Percentiles rank a stretch among this genome's conserved stretches.
These are phyloP conservation scores for Diarsia brunnea DNA, from an alignment of 2,888 invertebrate genomes.

Conservation along the genomic window DNA sequence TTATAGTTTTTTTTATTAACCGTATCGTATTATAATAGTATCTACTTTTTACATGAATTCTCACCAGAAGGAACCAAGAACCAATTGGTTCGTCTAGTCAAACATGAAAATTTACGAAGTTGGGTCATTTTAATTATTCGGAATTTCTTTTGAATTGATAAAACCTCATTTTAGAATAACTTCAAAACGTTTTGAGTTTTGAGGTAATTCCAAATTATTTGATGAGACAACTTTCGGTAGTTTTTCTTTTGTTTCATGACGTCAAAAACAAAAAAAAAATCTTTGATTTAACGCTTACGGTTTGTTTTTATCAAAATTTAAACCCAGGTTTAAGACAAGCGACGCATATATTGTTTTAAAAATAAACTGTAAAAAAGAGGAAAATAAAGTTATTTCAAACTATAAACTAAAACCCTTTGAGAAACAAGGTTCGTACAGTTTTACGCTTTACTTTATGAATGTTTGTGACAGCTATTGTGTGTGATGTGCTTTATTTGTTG, in stretches of 20 bases:
- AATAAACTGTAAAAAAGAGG: conserved; percentile 4
- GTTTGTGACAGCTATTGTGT: conserved; percentile 75
- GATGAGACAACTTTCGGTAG: not conserved
- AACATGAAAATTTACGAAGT: not conserved
- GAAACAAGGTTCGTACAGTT: conserved; percentile 84
- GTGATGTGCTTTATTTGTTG: conserved; percentile 74
- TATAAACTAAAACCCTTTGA: conserved; percentile 76
- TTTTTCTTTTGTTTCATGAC: not conserved
- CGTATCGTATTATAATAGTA: not conserved
- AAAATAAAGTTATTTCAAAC: conserved; percentile 24
- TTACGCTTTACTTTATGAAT: conserved; percentile 70
- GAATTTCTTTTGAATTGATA: not conserved
- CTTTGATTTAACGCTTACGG: not conserved
- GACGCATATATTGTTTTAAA: not conserved
- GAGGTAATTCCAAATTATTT: not conserved
- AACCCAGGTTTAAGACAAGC: not conserved
- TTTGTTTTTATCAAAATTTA: not conserved
- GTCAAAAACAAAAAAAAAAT: not conserved
- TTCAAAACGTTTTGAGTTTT: not conserved
- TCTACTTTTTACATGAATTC: not conserved
- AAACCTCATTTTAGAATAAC: not conserved
- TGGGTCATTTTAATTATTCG: not conserved
- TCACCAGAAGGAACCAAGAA: not conserved
- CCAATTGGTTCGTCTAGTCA: not conserved
- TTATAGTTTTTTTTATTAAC: not conserved